Conservation (phyloP, 2,113 vertebrate genomes). For the Antechinus flavipes region DNA sequence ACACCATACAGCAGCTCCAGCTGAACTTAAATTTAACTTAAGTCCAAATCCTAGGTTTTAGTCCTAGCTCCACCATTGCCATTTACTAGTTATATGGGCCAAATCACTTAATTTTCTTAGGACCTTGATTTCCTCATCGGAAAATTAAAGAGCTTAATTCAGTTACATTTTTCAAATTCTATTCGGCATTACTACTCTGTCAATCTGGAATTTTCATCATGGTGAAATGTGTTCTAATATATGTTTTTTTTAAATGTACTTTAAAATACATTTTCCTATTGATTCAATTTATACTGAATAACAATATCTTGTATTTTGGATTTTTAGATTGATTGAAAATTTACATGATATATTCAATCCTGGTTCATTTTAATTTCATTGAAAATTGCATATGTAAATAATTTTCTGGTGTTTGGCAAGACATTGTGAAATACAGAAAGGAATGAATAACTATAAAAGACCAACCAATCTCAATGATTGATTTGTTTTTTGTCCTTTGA, state of each 20-base stretch:
- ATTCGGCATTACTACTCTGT: neutral
- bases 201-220: neutral
- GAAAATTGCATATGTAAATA: neutral
- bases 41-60: neutral
- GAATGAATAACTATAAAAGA: neutral
- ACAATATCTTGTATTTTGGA: neutral
- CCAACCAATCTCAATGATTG: neutral
- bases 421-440: neutral
- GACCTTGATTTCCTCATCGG: neutral
- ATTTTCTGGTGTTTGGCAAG: neutral
- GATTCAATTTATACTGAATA: neutral
- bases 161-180: neutral
- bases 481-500: neutral
- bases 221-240: neutral
- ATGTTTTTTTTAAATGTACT: neutral
- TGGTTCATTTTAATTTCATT: neutral
- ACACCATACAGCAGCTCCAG: neutral
- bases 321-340: neutral
- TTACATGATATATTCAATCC: neutral
- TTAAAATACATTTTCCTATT: neutral
- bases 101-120: neutral
- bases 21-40: neutral
- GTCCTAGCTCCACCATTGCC: neutral
- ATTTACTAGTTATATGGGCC: neutral
- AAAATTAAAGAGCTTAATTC: neutral